Conservation (phyloP, 1,140 invertebrate genomes). For the Platorchestia sp. region DNA sequence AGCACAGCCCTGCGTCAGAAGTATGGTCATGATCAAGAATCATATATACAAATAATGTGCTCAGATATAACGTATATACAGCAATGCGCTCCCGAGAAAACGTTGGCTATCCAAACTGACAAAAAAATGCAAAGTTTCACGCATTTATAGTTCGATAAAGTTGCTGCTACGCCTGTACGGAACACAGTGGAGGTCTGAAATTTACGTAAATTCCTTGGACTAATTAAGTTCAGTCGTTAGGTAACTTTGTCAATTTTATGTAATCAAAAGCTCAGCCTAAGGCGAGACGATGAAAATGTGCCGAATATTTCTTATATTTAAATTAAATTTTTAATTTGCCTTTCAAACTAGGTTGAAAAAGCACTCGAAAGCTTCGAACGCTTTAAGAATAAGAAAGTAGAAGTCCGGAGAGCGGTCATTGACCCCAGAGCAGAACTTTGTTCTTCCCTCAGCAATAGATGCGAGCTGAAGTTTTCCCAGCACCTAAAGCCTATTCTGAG, state of each 20-base stretch:
- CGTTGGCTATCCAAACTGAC: background rate
- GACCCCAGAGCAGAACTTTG: constrained; percentile 14
- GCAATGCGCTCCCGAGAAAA: background rate
- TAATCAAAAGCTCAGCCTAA: background rate
- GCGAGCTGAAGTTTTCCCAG: background rate
- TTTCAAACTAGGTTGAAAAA: background rate
- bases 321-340: no score
- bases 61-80: no score
- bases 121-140: background rate
- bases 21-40: background rate
- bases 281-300: background rate
- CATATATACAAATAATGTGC: background rate
- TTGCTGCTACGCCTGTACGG: background rate
- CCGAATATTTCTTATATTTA: no score
- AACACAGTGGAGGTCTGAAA: background rate
- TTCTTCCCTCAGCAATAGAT: background rate
- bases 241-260: background rate
- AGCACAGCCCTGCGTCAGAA: background rate
- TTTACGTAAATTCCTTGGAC: background rate
- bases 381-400: background rate
- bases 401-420: constrained; percentile 30
- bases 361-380: background rate
- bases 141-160: background rate
- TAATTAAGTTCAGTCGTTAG: background rate
- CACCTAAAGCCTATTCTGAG: background rate